A percentile compares a stretch with the other conserved stretches of the same genome.
Evolutionary conservation across 2,888 invertebrate species (phyloP).

Genomic region (Oxytorus armatus): DNA sequence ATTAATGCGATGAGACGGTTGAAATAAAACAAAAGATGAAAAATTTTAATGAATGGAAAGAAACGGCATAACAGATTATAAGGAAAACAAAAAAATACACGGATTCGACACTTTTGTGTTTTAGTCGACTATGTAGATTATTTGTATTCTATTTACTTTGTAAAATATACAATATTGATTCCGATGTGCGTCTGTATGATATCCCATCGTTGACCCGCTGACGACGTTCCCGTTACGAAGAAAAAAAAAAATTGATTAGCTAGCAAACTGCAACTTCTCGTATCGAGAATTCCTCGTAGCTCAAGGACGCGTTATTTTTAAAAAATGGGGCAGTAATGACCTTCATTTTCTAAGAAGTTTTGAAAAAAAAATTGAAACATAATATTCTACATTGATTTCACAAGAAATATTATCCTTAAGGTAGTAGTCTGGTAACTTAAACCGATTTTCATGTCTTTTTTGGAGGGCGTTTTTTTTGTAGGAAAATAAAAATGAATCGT

Average conservation of each 20-base stretch:
- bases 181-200: slow-evolving; percentile 41
- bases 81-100: slow-evolving; percentile 47
- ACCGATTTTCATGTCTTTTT: too few relatives aligned
- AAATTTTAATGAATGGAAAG: slow-evolving; percentile 17
- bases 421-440: too few relatives aligned
- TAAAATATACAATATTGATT: slow-evolving; percentile 83
- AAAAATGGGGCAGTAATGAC: too few relatives aligned
- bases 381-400: too few relatives aligned
- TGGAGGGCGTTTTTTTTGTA: too few relatives aligned
- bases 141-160: slow-evolving; percentile 84
- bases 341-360: too few relatives aligned
- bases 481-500: too few relatives aligned
- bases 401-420: too few relatives aligned
- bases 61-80: slow-evolving; percentile 39
- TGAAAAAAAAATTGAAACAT: too few relatives aligned
- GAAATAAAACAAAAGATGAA: slow-evolving; percentile 65
- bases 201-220: not conserved
- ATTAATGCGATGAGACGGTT: slow-evolving; percentile 57
- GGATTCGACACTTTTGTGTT: slow-evolving; percentile 81
- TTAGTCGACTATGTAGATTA: slow-evolving; percentile 82
- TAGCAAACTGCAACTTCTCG: too few relatives aligned
- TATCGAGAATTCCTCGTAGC: too few relatives aligned
- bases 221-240: not conserved
- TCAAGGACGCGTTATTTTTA: too few relatives aligned
- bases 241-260: not conserved